Evolutionary conservation across 2,113 vertebrate genomes (phyloP).

Genomic region (Nibea albiflora): DNA sequence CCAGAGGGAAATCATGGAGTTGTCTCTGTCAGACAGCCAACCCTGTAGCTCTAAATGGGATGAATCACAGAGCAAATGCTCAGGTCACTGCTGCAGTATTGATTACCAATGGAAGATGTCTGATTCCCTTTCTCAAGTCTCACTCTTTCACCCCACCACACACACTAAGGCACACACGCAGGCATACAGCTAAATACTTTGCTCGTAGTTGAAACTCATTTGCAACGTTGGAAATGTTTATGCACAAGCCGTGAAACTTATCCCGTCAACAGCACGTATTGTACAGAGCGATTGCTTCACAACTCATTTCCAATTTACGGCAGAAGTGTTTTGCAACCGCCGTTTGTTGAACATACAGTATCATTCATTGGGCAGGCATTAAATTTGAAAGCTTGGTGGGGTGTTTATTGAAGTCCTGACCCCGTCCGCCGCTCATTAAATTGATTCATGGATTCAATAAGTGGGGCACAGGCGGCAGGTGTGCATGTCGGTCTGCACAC

Average conservation of each 20-base stretch:
- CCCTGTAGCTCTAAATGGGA: slow-evolving; percentile 75
- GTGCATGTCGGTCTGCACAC: slow-evolving; percentile 63
- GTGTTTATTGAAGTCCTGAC: slow-evolving; percentile 84
- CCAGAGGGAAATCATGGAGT: slow-evolving; percentile 75
- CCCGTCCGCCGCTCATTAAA: slow-evolving; percentile 80
- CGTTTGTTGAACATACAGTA: slow-evolving; percentile 61
- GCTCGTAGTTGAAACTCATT: slow-evolving; percentile 35
- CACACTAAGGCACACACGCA: slow-evolving; percentile 22
- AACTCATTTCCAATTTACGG: slow-evolving; percentile 41
- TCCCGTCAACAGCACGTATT: slow-evolving; percentile 2
- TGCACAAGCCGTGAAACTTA: slow-evolving; percentile 24
- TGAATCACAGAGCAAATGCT: slow-evolving; percentile 75
- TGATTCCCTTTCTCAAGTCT: slow-evolving; percentile 74
- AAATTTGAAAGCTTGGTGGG: slow-evolving; percentile 71
- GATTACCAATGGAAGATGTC: slow-evolving; percentile 82
- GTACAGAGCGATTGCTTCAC: slow-evolving; percentile 7
- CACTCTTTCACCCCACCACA: slow-evolving; percentile 41
- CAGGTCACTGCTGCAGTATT: slow-evolving; percentile 81
- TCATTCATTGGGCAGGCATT: slow-evolving; percentile 69
- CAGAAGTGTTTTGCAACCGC: slow-evolving; percentile 41
- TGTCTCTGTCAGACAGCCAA: slow-evolving; percentile 68
- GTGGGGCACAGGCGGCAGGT: slow-evolving; percentile 78
- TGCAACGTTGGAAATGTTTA: slow-evolving; percentile 25
- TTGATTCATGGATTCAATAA: slow-evolving; percentile 86
- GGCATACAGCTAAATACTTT: slow-evolving; percentile 13